Base-by-base conservation (phyloP, 2,888 invertebrate genomes). In the Leptinotarsa juncta region DNA sequence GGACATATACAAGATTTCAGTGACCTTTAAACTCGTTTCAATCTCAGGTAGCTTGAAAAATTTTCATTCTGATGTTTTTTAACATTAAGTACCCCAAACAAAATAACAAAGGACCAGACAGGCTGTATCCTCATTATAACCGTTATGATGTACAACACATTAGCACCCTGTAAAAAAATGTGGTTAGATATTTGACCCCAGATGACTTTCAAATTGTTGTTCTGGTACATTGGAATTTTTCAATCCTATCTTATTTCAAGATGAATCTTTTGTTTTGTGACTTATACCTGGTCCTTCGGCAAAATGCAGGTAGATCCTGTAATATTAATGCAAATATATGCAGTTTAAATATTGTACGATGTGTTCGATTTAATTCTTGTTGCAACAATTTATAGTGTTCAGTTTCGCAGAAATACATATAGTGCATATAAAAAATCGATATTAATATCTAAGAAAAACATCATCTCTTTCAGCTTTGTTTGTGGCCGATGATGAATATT, bases 321-420 rank as follows among this genome's bases (percentile, higher is more conserved):
- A 53, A 50, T 67, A 55, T 55, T 71, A 74, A 78, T 78, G 78
- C 78, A 73, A 78, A 78, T 78, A 53, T 72, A 78, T 78, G 75
- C 78, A 75, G 76, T 75, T 75, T 75, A 72, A 67, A 75, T 69
- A 67, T 70, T 32, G 67, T 69, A 73, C 70, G 62, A 49, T 55
- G 53, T 67, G 68, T 71, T 71, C 57, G 73, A 70, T 71, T 71
- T 77, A 73, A 71, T 77, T 77, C 73, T 70, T 70, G 15, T 70
- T 73, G 55, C 53, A 51, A 49, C 62, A 42, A 62, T 62, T 42
- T 62, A 62, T 62, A 62, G 62, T 42, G 62, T 20, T 62, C 32
- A n/a, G 32, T 62, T 57, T 42, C n/a, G 32, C 18, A 62, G 62
- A 32, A 62, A 62, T 26, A 62, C n/a, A 62, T 32, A 62, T 62